Evolutionary conservation across 2,888 invertebrate genomes (phyloP).

Genomic region (Julus scandinavius): DNA sequence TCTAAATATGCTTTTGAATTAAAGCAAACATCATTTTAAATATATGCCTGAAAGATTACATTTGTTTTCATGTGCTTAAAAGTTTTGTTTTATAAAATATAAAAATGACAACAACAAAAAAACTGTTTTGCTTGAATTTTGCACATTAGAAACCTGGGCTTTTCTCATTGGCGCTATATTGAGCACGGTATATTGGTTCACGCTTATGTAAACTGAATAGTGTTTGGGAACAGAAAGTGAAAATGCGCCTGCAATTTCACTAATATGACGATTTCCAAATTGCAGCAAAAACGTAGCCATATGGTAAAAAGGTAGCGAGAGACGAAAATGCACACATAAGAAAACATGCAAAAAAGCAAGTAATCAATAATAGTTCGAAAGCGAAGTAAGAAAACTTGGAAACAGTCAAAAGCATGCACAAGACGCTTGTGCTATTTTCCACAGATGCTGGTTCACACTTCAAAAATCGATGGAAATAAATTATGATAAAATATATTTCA

Average conservation of each 20-base stretch:
- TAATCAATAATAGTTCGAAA: conserved; percentile 45
- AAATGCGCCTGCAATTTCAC: conserved; percentile 34
- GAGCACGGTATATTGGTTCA: not conserved
- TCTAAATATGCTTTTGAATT: too few species aligned
- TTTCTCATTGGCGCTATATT: not conserved
- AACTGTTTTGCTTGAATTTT: not conserved
- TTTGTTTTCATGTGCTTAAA: not conserved
- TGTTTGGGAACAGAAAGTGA: not conserved
- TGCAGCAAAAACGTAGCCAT: conserved; percentile 35
- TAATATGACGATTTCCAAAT: conserved; percentile 46
- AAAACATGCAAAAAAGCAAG: conserved; percentile 41
- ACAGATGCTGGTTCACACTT: conserved; percentile 45
- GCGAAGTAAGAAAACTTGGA: conserved; percentile 30
- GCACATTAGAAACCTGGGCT: not conserved
- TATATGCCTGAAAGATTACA: not conserved
- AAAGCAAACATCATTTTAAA: not conserved
- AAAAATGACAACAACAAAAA: not conserved
- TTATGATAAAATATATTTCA: conserved; percentile 42
- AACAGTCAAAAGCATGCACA: conserved; percentile 39
- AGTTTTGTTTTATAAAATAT: not conserved
- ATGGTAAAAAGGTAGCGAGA: conserved; percentile 34
- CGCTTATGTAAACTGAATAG: not conserved
- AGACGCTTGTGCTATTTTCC: conserved; percentile 23
- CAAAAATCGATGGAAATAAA: conserved; percentile 43
- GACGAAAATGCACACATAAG: not conserved